These are phyloP conservation scores for Diplosoma virens DNA, from an alignment of 23 tunicate species.

Conservation along the genomic window DNA sequence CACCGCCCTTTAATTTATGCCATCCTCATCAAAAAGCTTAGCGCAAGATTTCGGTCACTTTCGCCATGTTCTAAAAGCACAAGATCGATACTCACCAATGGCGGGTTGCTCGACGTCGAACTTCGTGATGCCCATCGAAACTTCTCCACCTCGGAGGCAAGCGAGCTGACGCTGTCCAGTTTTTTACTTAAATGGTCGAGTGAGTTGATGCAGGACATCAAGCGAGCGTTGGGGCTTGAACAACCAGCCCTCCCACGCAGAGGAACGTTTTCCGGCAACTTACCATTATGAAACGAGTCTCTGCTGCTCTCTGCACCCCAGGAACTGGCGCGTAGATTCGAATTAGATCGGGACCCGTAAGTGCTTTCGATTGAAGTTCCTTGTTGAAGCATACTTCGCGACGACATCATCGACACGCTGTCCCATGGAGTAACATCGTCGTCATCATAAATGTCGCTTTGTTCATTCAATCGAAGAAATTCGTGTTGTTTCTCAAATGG, in stretches of 20 bases:
- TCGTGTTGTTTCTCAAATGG: background rate
- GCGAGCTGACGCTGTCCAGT: slow-evolving; percentile 24
- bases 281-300: background rate
- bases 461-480: background rate
- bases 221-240: slow-evolving; percentile 38
- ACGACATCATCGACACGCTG: background rate
- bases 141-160: slow-evolving; percentile 20
- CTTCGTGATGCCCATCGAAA: background rate
- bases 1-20: too few species aligned
- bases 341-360: slow-evolving; percentile 6
- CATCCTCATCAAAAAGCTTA: too few species aligned
- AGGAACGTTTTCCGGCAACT: too few species aligned
- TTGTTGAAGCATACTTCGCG: background rate
- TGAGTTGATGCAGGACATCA: slow-evolving; percentile 44
- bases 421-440: slow-evolving; percentile 17
- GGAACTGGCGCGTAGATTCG: background rate
- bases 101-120: background rate
- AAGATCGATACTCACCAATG: too few species aligned
- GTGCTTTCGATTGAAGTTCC: slow-evolving; percentile 29
- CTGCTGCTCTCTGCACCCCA: background rate
- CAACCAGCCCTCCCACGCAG: background rate
- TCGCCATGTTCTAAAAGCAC: too few species aligned
- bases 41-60: too few species aligned
- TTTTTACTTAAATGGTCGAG: slow-evolving; percentile 39
- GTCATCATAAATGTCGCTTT: background rate